A percentile compares a stretch with the other conserved stretches of the same genome.
Evolutionary conservation across 2,797 vertebrate species (phyloP).

Genomic region (Bradypodion pumilum): DNA sequence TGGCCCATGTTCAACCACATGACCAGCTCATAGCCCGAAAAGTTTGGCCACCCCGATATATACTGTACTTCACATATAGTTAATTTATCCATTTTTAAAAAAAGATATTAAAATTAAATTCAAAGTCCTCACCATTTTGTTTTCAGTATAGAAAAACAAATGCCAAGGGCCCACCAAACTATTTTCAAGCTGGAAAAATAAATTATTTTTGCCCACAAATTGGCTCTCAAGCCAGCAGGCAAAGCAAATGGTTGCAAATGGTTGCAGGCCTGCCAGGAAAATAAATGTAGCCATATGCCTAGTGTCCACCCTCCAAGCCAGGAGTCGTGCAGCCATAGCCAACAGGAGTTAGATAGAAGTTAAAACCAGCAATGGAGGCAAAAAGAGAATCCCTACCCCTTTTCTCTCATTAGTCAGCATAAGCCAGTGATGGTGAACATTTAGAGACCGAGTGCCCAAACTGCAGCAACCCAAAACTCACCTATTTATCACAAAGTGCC

Average conservation of each 20-base stretch:
- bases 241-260: too few species aligned
- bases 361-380: background rate
- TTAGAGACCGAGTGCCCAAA: too few species aligned
- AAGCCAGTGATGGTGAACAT: too few species aligned
- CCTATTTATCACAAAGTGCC: too few species aligned
- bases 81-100: background rate
- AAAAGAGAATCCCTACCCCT: background rate
- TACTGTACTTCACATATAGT: background rate
- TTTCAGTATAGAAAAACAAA: background rate
- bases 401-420: background rate
- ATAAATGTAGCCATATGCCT: constrained; percentile 35
- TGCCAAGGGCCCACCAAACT: constrained; percentile 6
- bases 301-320: background rate
- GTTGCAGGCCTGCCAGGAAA: background rate
- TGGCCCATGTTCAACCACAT: too few species aligned
- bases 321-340: background rate
- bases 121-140: background rate
- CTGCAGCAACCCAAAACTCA: too few species aligned
- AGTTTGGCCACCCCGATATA: too few species aligned
- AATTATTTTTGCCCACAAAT: constrained; percentile 4
- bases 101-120: background rate
- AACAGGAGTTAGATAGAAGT: constrained; percentile 16
- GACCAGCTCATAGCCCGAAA: too few species aligned
- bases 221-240: constrained; percentile 1
- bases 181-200: constrained; percentile 6